Evolutionary conservation across 2,113 vertebrate genomes (phyloP), one percentile per base, ranked within the genome.

Genomic region (Pelvicachromis taeniatus): DNA sequence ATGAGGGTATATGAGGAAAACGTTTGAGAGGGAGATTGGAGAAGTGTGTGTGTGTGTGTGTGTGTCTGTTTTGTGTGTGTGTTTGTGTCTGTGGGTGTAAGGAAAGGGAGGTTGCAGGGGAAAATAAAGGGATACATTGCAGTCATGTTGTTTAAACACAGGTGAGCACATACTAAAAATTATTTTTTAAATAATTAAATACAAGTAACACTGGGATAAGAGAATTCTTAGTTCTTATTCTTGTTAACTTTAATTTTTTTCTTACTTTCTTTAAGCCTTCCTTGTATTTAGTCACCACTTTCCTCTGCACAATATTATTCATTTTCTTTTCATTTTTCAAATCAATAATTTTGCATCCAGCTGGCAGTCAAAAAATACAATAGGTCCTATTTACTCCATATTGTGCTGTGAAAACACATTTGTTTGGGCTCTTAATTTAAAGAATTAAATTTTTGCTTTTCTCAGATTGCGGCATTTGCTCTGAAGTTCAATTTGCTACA

Each of bases 1-100:
- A 88, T 85, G 86, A 83, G 86, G 85, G 68, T 90, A 87, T 79
- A 85, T 75, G 59, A 77, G 59, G 79, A 85, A 82, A 87, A 82
- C 8, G 14, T 68, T 50, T 77, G 50, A 86, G 77, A 84, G 55
- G 5, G 26, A 86, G 63, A 78, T 6, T 33, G 56, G 52, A 63
- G 55, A 17, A 88, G 89, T 63, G 59, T 63, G 59, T 90, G 90
- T 38, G 59, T 90, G 90, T 82, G 56, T 40, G 73, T 50, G 14
- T 17, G 14, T 48, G 65, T 73, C 2, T 70, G 35, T 65, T 40
- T 26, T 17, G 17, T 52, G 16, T 70, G 65, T 48, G 65, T 48
- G 63, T 68, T 40, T 42, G 38, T 68, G 35, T 68, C 38, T 42
- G 63, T 68, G 35, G 63, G 38, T 42, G 63, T 58, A 17, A 81